These are phyloP conservation scores for Toxostoma redivivum DNA, from an alignment of 2,113 vertebrate species.

Conservation along the genomic window DNA sequence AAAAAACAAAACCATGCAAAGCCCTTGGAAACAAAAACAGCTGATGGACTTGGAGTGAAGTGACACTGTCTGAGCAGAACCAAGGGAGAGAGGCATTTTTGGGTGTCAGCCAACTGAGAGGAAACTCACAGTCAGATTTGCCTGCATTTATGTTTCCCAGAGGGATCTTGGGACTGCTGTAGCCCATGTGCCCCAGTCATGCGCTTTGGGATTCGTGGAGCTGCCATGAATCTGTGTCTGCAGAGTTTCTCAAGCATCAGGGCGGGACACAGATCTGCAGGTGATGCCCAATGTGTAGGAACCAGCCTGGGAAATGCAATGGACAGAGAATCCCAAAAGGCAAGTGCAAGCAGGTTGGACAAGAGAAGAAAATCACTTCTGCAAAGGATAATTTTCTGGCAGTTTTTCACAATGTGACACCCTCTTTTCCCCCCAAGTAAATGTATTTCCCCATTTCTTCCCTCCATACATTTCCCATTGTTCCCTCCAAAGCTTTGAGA, in stretches of 20 bases:
- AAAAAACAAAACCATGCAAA: background rate
- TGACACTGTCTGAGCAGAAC: background rate
- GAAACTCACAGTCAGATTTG: background rate
- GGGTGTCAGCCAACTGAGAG: background rate
- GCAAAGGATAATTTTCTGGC: background rate
- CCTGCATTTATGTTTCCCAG: background rate
- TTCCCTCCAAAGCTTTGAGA: background rate
- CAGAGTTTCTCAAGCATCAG: background rate
- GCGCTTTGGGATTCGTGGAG: background rate
- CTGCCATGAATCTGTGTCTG: background rate
- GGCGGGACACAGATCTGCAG: background rate
- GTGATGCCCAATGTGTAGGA: rapidly evolving
- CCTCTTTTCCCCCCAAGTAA: background rate
- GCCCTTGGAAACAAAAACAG: constrained; percentile 39
- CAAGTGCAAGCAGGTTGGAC: background rate
- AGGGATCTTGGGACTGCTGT: background rate
- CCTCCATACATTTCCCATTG: background rate
- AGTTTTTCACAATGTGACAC: background rate
- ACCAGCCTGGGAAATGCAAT: background rate
- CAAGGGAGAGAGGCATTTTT: background rate
- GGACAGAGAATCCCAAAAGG: background rate
- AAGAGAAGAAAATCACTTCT: background rate
- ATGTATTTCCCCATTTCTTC: background rate
- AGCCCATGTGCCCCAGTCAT: background rate
- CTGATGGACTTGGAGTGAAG: constrained; percentile 31